Evolutionary conservation across 1,140 invertebrate genomes (phyloP).

Genomic region (Acromyrmex echinatior): DNA sequence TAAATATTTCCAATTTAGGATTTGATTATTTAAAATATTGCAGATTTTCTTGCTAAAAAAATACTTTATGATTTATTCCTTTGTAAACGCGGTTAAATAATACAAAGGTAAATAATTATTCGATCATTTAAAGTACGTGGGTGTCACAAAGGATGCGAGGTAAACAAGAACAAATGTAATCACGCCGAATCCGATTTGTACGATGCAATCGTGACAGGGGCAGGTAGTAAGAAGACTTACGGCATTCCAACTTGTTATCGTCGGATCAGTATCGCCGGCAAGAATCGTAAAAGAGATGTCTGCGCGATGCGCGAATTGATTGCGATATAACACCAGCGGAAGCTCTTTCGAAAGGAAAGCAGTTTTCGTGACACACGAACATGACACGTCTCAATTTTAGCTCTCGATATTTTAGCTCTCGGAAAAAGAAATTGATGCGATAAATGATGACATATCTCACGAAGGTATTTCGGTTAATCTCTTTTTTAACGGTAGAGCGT

Average conservation of each 20-base stretch:
- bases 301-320: slow-evolving; percentile 48
- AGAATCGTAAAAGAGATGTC: slow-evolving; percentile 56
- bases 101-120: background rate
- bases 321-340: slow-evolving; percentile 31
- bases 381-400: slow-evolving; percentile 28
- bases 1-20: background rate
- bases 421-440: background rate
- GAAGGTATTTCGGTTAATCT: background rate
- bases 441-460: background rate
- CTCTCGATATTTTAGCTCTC: slow-evolving; percentile 13
- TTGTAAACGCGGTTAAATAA: background rate
- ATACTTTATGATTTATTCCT: background rate
- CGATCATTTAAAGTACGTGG: background rate
- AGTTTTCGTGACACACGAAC: background rate
- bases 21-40: background rate
- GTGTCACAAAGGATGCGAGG: background rate
- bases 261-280: slow-evolving; percentile 33
- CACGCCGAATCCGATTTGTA: slow-evolving; percentile 40
- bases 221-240: slow-evolving; percentile 50
- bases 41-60: background rate
- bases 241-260: slow-evolving; percentile 44
- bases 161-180: slow-evolving; percentile 48
- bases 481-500: background rate
- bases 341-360: slow-evolving; percentile 33
- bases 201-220: slow-evolving; percentile 33